Percentiles rank a stretch among this genome's conserved stretches.
phyloP scores from a whole-genome alignment of 2,888 invertebrate species.

The Latrodectus hesperus region DNA sequence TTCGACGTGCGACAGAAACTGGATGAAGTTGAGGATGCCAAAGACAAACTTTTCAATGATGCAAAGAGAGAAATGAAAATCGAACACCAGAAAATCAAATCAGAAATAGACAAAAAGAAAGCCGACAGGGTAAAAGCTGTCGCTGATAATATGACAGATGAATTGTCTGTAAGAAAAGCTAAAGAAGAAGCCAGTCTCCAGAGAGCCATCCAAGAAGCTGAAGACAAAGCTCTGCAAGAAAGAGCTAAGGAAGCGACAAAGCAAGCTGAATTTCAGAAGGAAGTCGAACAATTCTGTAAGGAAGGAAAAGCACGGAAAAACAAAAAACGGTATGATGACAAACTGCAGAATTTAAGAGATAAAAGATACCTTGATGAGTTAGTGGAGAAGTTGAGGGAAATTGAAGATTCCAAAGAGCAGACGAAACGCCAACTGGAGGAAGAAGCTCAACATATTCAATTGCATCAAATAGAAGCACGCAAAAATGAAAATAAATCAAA shows the following conservation, averaged over 20 bases:
- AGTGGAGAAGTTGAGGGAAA: constrained; percentile 6
- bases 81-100: constrained; percentile 33
- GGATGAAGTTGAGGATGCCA: constrained; percentile 40
- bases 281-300: constrained; percentile 37
- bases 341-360: constrained; percentile 16
- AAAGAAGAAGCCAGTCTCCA: constrained; percentile 37
- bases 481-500: constrained; percentile 5
- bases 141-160: constrained; percentile 23
- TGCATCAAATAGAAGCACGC: constrained; percentile 49
- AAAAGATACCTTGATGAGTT: constrained; percentile 16
- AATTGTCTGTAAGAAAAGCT: neutral
- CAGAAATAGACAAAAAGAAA: constrained; percentile 25
- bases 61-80: constrained; percentile 36
- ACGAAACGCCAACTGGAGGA: constrained; percentile 2
- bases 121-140: neutral
- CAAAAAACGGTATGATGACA: constrained; percentile 10
- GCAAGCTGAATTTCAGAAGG: constrained; percentile 3
- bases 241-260: constrained; percentile 9
- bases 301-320: constrained; percentile 30
- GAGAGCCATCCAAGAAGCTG: constrained; percentile 32
- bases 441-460: constrained; percentile 45
- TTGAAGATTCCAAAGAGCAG: constrained; percentile 13
- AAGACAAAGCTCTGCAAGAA: constrained; percentile 29
- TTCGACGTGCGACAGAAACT: constrained; percentile 27
- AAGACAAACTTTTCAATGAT: constrained; percentile 39